Evolutionary conservation across 2,113 vertebrate genomes (phyloP), one percentile per base, ranked within the genome.

Genomic region (Callipepla californica): DNA sequence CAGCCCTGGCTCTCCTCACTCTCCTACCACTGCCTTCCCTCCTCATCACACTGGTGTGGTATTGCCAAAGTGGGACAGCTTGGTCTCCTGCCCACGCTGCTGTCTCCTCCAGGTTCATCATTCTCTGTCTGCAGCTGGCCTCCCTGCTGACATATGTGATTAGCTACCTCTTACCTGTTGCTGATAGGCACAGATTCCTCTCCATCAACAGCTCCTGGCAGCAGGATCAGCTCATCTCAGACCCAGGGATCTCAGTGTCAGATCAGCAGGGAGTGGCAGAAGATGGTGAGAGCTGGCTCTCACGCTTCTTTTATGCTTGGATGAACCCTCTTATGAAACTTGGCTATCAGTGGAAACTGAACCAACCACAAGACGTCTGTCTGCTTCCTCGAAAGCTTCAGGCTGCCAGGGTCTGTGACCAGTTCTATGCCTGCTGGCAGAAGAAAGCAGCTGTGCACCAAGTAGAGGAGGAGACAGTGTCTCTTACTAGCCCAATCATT

Each of bases 251-350:
- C 13, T 77, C 93, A 4, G 85, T 68, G 23, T 84, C 93, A 23
- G 95, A 94, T 7, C 97, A 98, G 16, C 97, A 97, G 9, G 97
- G 97, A 83, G 97, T 98, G 77, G 98, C 98, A 13, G 99, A 99
- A 93, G 99, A 99, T 44, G 98, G 98, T 17, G 98, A 98, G 80
- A 97, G 98, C 89, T 99, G 98, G 96, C 40, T 98, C 11, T 99
- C 99, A 2, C 95, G 98, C n/a, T 98, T 99, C 66, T 98, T 99
- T 83, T 99, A 99, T 86, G 78, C 98, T 45, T 99, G 99, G 99
- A 89, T 99, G 97, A 98, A 98, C 25, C 98, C 98, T 25, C 97
- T 99, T 6, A 97, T 99, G 94, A 90, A 93, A 53, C 96, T 96
- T 20, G 99, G 99, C 28, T 97, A 97, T 76, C 94, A 90, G 21